Percentiles rank a stretch among this genome's conserved stretches.
phyloP scores from a whole-genome alignment of 2,797 vertebrate genomes.

The Macropodus opercularis region DNA sequence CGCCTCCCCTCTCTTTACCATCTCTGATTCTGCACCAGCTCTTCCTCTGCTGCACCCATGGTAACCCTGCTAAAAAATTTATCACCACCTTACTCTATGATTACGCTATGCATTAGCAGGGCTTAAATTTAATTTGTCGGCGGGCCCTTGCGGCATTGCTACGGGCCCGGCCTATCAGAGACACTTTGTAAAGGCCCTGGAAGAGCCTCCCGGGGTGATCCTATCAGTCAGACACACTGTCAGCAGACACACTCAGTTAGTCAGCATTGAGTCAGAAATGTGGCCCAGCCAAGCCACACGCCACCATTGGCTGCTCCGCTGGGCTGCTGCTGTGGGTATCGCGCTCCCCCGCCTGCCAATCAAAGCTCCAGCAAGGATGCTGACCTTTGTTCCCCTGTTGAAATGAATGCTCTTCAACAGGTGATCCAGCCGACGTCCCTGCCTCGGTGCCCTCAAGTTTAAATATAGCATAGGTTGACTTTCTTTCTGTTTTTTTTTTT shows the following conservation, averaged over 20 bases:
- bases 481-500: too few species aligned
- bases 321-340: slow-evolving; percentile 59
- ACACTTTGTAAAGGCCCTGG: slow-evolving; percentile 70
- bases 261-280: slow-evolving; percentile 72
- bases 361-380: slow-evolving; percentile 63
- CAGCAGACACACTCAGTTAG: slow-evolving; percentile 78
- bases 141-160: slow-evolving; percentile 53
- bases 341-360: slow-evolving; percentile 72
- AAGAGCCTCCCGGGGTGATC: slow-evolving; percentile 72
- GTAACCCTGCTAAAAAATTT: slow-evolving; percentile 69
- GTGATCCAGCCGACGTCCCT: slow-evolving; percentile 63
- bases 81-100: slow-evolving; percentile 63
- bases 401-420: slow-evolving; percentile 71
- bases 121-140: slow-evolving; percentile 71
- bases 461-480: slow-evolving; percentile 59
- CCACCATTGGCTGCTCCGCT: slow-evolving; percentile 65
- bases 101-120: slow-evolving; percentile 68
- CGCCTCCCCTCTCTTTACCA: slow-evolving; percentile 30
- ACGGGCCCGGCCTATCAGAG: slow-evolving; percentile 69
- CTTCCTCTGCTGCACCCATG: slow-evolving; percentile 51
- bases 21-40: slow-evolving; percentile 52
- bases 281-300: slow-evolving; percentile 66
- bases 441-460: slow-evolving; percentile 55
- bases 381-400: slow-evolving; percentile 73
- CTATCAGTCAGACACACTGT: slow-evolving; percentile 75